These are phyloP conservation scores for Pristionchus fissidentatus DNA, from an alignment of 2,888 invertebrate genomes.

Conservation along the genomic window DNA sequence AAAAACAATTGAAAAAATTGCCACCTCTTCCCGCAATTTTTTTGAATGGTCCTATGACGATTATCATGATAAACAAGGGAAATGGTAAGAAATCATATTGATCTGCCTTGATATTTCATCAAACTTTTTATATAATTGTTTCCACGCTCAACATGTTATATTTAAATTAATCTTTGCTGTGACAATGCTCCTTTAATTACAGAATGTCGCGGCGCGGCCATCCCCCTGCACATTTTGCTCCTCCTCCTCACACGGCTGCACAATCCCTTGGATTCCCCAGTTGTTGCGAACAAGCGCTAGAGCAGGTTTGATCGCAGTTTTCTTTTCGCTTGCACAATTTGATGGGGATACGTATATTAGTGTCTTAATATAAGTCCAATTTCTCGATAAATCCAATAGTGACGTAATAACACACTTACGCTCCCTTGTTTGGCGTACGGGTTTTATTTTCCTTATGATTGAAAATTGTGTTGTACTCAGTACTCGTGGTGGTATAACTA, in stretches of 20 bases:
- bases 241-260: constrained; percentile 2
- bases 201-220: constrained; percentile 25
- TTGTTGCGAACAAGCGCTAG: constrained; percentile 44
- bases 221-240: background rate
- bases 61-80: background rate
- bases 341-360: too few species aligned
- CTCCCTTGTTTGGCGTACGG: too few species aligned
- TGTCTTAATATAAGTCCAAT: background rate
- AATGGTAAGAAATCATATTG: background rate
- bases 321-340: background rate
- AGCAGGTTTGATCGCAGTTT: constrained; percentile 12
- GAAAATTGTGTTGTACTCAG: too few species aligned
- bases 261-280: constrained; percentile 32
- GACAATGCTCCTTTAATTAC: background rate
- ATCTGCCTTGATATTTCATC: too few species aligned
- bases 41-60: background rate
- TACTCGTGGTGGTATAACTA: too few species aligned
- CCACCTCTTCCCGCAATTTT: background rate
- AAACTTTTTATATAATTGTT: too few species aligned
- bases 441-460: background rate
- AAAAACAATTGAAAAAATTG: background rate
- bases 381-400: background rate
- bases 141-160: background rate
- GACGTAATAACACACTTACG: background rate
- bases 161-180: background rate